A percentile compares a stretch with the other conserved stretches of the same genome.
Conservation (phyloP, 2,113 vertebrate genomes). For the Synodontis membranacea region DNA sequence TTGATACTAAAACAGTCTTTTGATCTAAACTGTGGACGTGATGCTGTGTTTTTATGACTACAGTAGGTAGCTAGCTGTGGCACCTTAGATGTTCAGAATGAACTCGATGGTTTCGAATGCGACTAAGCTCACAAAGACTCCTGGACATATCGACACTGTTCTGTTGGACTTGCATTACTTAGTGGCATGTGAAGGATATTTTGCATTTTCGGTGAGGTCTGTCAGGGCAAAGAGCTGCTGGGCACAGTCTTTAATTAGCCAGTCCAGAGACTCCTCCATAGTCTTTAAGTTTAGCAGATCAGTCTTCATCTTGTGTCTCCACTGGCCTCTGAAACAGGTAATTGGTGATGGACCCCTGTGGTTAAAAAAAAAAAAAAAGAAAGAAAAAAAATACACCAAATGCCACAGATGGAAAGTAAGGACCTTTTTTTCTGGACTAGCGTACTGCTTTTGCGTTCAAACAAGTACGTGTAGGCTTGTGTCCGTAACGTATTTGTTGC, state of each 20-base stretch:
- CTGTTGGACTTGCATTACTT: not conserved
- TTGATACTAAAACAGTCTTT: not conserved
- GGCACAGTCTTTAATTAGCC: slow-evolving; percentile 85
- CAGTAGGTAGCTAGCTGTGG: not conserved
- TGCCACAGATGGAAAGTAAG: too few relatives aligned
- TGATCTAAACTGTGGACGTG: too few relatives aligned
- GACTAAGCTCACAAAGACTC: not conserved
- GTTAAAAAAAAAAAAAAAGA: slow-evolving; percentile 40
- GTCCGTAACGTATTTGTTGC: not conserved
- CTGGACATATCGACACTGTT: not conserved
- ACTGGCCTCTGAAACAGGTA: slow-evolving; percentile 53
- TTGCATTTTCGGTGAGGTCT: slow-evolving; percentile 78
- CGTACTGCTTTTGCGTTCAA: not conserved
- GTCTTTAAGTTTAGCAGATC: slow-evolving; percentile 81
- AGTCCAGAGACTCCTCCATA: slow-evolving; percentile 88
- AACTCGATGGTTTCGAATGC: not conserved
- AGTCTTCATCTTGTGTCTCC: slow-evolving; percentile 67
- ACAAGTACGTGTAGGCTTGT: not conserved
- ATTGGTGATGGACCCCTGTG: slow-evolving; percentile 75
- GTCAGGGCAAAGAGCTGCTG: slow-evolving; percentile 85
- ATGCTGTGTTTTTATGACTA: not conserved
- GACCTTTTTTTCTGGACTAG: not conserved
- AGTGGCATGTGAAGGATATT: slow-evolving; percentile 84
- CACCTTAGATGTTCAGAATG: too few relatives aligned
- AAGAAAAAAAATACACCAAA: not conserved